Evolutionary conservation across 2,888 invertebrate genomes (phyloP).

Genomic region (Troilus luridus): DNA sequence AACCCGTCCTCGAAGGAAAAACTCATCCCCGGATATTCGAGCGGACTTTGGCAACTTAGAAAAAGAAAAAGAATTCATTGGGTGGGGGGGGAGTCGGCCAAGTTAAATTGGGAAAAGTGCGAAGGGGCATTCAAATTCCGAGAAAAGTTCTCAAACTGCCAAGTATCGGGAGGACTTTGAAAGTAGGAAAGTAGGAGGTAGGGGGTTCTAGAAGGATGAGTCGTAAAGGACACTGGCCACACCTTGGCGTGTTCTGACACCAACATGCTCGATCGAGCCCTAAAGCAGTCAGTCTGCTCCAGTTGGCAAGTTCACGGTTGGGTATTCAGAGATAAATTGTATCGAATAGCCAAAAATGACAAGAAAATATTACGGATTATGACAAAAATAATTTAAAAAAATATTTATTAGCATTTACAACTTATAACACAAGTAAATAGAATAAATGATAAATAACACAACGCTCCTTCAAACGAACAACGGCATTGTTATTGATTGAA

Average conservation of each 20-base stretch:
- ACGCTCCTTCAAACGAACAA: too few species aligned
- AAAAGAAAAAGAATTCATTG: constrained; percentile 20
- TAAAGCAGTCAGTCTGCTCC: background rate
- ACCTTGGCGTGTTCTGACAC: background rate
- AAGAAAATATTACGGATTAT: background rate
- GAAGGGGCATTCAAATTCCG: constrained; percentile 23
- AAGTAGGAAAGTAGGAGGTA: constrained; percentile 4
- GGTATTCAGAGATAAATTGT: background rate
- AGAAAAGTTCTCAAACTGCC: background rate
- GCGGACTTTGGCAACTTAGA: background rate
- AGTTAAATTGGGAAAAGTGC: constrained; percentile 37
- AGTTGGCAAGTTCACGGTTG: background rate
- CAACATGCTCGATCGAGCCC: background rate
- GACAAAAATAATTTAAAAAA: too few species aligned
- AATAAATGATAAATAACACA: too few species aligned
- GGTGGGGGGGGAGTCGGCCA: background rate
- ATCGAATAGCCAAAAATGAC: background rate
- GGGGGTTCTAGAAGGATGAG: background rate
- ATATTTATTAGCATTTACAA: too few species aligned
- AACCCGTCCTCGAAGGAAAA: background rate
- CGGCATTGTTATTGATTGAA: too few species aligned
- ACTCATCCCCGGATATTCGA: background rate
- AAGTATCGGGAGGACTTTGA: background rate
- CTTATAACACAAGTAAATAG: too few species aligned
- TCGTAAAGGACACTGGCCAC: background rate